A percentile compares a stretch with the other conserved stretches of the same genome.
These are phyloP conservation scores for Lasaia peninsularis DNA, from an alignment of 1,140 invertebrate species.

Conservation along the genomic window DNA sequence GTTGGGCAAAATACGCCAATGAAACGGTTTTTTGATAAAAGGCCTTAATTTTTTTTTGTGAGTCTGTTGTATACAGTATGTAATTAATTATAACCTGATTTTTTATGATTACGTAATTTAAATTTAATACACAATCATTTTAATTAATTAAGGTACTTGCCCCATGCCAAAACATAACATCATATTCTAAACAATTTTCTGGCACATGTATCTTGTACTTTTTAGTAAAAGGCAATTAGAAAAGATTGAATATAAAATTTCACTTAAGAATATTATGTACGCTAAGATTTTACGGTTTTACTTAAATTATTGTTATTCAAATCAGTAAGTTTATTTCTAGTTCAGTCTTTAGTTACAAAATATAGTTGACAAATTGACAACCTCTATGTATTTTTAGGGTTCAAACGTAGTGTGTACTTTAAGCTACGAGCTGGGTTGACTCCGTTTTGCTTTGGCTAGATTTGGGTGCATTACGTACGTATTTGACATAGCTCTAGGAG, in stretches of 20 bases:
- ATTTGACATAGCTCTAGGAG: slow-evolving; percentile 66
- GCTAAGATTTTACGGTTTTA: slow-evolving; percentile 12
- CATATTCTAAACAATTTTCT: slow-evolving; percentile 7
- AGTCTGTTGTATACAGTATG: neutral
- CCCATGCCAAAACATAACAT: neutral
- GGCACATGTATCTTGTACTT: slow-evolving; percentile 8
- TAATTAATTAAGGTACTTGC: neutral
- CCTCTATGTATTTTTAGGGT: slow-evolving; percentile 70
- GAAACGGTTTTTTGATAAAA: too few species aligned
- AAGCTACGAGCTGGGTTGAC: slow-evolving; percentile 59
- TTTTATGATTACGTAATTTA: too few species aligned
- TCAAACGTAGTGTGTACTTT: slow-evolving; percentile 40
- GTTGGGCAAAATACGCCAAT: too few species aligned
- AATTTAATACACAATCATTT: too few species aligned
- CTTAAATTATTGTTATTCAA: slow-evolving; percentile 17
- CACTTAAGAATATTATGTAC: slow-evolving; percentile 3
- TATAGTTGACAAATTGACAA: slow-evolving; percentile 31
- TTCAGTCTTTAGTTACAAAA: slow-evolving; percentile 57
- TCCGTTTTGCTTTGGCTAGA: slow-evolving; percentile 60
- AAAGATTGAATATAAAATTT: neutral
- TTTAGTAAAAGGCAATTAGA: neutral
- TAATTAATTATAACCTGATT: neutral
- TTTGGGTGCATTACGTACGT: slow-evolving; percentile 71
- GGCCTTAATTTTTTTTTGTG: too few species aligned
- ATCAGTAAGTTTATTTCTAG: slow-evolving; percentile 26